Evolutionary conservation across 2,888 invertebrate species (phyloP), one percentile per base, ranked within the genome.

Genomic region (Diplolepis rosae): DNA sequence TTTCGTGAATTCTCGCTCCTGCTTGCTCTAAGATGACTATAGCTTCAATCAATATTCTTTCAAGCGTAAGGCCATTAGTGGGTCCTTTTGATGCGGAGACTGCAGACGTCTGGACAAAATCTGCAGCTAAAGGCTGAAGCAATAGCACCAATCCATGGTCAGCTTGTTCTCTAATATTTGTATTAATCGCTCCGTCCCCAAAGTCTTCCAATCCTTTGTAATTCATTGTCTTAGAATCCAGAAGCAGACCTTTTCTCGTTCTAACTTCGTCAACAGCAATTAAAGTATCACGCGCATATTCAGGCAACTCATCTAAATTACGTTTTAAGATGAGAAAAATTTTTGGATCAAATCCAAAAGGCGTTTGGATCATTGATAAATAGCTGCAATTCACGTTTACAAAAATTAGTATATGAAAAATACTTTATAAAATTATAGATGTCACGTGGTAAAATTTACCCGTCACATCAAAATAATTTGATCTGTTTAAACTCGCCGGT

Each of bases 31-130:
- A 15, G 6, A 74, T 27, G 13, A 66, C 32, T 18, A 79, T 75
- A 3, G 74, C 79, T 67, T 79, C 75, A 0, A 79, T 51, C 11
- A 77, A 61, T 15, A 79, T 30, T 48, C 72, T 72, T 4, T 72
- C 71, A 1, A 79, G 39, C 9, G 65, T 70, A 28, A 70, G 66
- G 2, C 77, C 75, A 11, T 56, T 24, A 4, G 72, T 72, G 9
- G 78, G 65, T 5, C 75, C 73, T 56, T 68, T 69, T 4, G 74
- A 77, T 7, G 75, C 75, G 45, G 76, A 79, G 11, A 78, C 77
- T 11, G 75, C 77, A 11, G 79, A 54, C n/a, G 78, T 75, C 39
- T 79, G 80, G n/a, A 71, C 70, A 30, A 69, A 77, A 13, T 0
- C n/a, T 2, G 11, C 39, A 4, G 11, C 11, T 4, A 39, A 13